Conservation (phyloP, 2,113 vertebrate genomes). For the Chitala chitala region DNA sequence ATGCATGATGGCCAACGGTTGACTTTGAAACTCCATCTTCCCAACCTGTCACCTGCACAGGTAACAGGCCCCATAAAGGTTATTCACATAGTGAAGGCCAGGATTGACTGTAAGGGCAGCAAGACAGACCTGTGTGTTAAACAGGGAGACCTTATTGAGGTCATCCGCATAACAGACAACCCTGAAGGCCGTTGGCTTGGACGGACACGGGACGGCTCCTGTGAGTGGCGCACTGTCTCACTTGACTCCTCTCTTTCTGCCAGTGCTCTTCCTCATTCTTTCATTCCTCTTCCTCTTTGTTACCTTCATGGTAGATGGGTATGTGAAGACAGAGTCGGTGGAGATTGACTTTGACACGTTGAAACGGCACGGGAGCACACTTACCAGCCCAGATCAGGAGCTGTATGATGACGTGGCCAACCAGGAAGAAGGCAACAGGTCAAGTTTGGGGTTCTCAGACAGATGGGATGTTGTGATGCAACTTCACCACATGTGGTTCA, state of each 20-base stretch:
- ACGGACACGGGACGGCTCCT: constrained; percentile 66
- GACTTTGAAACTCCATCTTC: too few species aligned
- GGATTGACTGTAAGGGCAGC: constrained; percentile 67
- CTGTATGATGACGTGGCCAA: constrained; percentile 80
- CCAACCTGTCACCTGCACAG: constrained; percentile 51
- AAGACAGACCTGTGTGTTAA: constrained; percentile 79
- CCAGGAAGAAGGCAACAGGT: constrained; percentile 63
- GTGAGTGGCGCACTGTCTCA: constrained; percentile 56
- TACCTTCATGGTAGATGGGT: constrained; percentile 70
- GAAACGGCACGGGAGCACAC: constrained; percentile 48
- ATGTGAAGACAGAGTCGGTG: constrained; percentile 80
- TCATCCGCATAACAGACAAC: constrained; percentile 82
- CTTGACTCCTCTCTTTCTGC: background rate
- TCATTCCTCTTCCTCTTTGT: background rate
- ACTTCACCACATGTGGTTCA: too few species aligned
- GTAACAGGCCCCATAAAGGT: constrained; percentile 68
- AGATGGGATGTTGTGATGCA: too few species aligned
- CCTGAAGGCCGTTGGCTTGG: constrained; percentile 91
- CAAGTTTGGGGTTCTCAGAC: constrained; percentile 40
- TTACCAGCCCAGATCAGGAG: constrained; percentile 60
- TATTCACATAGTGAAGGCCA: constrained; percentile 73
- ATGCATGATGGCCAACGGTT: too few species aligned
- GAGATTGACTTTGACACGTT: constrained; percentile 80
- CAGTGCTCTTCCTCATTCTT: background rate
- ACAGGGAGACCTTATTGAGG: constrained; percentile 79